phyloP scores from a whole-genome alignment of 2,888 invertebrate genomes.

The Nemapogon koenigi region DNA sequence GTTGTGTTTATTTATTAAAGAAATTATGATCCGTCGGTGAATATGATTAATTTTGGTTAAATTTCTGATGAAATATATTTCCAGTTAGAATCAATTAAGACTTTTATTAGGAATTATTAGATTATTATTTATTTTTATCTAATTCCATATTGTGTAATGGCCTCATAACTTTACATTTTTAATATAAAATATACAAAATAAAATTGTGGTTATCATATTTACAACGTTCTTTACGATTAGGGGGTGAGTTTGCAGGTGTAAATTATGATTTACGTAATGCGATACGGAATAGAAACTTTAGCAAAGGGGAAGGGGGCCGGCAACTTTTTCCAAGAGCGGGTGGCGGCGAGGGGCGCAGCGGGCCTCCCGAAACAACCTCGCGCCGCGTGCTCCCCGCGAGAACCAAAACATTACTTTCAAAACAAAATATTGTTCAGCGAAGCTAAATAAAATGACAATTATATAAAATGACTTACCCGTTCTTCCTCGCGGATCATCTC shows the following conservation, averaged over 20 bases:
- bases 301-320: conserved; percentile 16
- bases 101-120: too few relatives aligned
- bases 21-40: too few relatives aligned
- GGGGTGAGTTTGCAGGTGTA: conserved; percentile 9
- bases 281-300: conserved; percentile 43
- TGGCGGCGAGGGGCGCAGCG: conserved; percentile 21
- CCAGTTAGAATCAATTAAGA: too few relatives aligned
- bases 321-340: conserved; percentile 9
- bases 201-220: conserved; percentile 4
- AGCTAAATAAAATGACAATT: too few relatives aligned
- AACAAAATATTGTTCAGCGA: too few relatives aligned
- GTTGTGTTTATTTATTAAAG: too few relatives aligned
- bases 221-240: conserved; percentile 8
- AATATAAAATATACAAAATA: conserved; percentile 6
- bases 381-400: conserved; percentile 12
- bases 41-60: too few relatives aligned
- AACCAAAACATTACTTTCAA: conserved; percentile 4
- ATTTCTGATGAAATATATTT: too few relatives aligned
- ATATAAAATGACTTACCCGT: conserved; percentile 76
- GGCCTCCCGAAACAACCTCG: conserved; percentile 18
- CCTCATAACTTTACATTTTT: conserved; percentile 6
- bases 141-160: too few relatives aligned
- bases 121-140: too few relatives aligned
- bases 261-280: conserved; percentile 31
- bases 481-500: conserved; percentile 97